Conservation (phyloP, 2,113 vertebrate species). For the Gallinago jamesoni region DNA sequence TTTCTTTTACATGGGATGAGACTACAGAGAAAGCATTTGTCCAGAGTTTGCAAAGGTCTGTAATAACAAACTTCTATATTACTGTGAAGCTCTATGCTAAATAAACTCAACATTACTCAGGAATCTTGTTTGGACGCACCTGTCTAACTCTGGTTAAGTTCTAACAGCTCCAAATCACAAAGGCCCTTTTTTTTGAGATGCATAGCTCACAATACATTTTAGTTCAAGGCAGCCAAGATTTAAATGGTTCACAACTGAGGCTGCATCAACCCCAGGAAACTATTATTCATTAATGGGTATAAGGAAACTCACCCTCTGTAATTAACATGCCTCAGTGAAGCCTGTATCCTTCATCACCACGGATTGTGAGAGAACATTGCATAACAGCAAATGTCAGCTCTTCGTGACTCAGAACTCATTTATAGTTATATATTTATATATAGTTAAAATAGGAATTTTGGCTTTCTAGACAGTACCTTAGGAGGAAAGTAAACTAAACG, state of each 20-base stretch:
- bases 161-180: background rate
- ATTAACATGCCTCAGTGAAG: background rate
- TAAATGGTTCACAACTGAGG: background rate
- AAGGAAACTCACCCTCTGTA: background rate
- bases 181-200: background rate
- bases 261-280: background rate
- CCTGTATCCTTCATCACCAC: background rate
- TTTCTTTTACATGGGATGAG: background rate
- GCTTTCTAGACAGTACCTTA: background rate
- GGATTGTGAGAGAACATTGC: background rate
- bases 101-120: background rate
- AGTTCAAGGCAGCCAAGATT: background rate
- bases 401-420: constrained; percentile 22
- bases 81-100: background rate
- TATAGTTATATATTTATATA: background rate
- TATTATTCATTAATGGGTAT: background rate
- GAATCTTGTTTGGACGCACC: background rate
- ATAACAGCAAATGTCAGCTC: constrained; percentile 16
- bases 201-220: background rate
- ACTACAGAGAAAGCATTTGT: background rate
- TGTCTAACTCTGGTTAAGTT: background rate
- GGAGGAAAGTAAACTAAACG: background rate
- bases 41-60: background rate
- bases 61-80: background rate
- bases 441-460: background rate